Evolutionary conservation across 2,888 invertebrate species (phyloP), one percentile per base, ranked within the genome.

Genomic region (Dromius quadrimaculatus): DNA sequence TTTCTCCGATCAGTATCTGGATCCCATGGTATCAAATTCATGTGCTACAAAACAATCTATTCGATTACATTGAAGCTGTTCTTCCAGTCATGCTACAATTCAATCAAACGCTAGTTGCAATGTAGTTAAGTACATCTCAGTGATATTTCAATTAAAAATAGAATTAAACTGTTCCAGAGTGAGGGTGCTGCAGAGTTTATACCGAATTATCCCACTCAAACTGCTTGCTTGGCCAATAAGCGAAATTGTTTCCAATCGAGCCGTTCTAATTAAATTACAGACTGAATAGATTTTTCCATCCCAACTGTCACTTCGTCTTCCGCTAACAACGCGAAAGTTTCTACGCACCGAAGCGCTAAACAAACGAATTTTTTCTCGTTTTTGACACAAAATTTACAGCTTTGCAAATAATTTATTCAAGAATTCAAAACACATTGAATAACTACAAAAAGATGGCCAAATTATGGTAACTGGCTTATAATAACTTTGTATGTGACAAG

Each of bases 221-320:
- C 59, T 32, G 66, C 36, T 66, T 66, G 66, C 66, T 54, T 15
- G 43, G 43, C 59, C 68, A 59, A 68, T 68, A 68, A 68, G 59
- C 59, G 68, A 68, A 68, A 68, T 68, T 68, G 68, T 68, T 68
- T 68, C 68, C 59, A 68, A 68, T 68, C 57, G 68, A 68, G 22
- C 68, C 68, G 68, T 5, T 43, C 41, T 68, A 68, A 68, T 68
- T 68, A 68, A 68, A 68, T 68, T 59, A 68, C 68, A 45, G 59
- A 59, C 11, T 43, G 68, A 68, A 68, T 59, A 68, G 68, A 68
- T 68, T 68, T 68, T 68, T 68, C 59, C 66, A 22, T 28, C 15
- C 54, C 36, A 59, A 66, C 50, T 66, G 66, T 66, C 66, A 28
- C 66, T 50, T 63, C 17, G 50, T 66, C 54, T 50, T 66, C 38